A percentile compares a stretch with the other conserved stretches of the same genome.
Evolutionary conservation across 2,797 vertebrate genomes (phyloP).

Genomic region (Linurgus olivaceus): DNA sequence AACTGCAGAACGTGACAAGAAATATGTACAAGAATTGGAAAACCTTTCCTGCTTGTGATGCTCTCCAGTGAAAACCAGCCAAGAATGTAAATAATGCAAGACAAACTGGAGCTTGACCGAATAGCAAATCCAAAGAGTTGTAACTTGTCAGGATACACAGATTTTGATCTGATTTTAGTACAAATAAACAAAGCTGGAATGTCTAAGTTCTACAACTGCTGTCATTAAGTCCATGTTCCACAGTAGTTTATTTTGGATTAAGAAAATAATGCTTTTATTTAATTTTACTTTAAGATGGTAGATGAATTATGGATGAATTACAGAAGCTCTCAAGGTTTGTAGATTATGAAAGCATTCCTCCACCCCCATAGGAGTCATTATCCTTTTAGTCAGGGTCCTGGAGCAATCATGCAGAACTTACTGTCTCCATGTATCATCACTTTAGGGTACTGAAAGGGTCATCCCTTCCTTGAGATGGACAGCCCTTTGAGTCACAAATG

Average conservation of each 20-base stretch:
- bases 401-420: background rate
- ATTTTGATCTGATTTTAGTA: background rate
- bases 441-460: background rate
- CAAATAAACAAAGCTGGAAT: background rate
- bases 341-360: background rate
- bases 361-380: background rate
- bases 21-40: conserved; percentile 5
- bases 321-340: background rate
- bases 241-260: background rate
- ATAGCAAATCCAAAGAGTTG: background rate
- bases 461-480: background rate
- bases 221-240: background rate
- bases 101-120: background rate
- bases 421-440: background rate
- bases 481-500: background rate
- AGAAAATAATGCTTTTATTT: background rate
- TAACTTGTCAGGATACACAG: background rate
- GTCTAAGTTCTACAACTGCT: background rate
- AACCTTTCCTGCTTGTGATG: background rate
- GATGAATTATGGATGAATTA: background rate
- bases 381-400: background rate
- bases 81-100: conserved; percentile 8
- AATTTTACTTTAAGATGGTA: background rate
- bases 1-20: conserved; percentile 26
- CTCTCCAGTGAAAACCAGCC: background rate